phyloP scores from a whole-genome alignment of 2,113 vertebrate species.

The Ciconia stormi region DNA sequence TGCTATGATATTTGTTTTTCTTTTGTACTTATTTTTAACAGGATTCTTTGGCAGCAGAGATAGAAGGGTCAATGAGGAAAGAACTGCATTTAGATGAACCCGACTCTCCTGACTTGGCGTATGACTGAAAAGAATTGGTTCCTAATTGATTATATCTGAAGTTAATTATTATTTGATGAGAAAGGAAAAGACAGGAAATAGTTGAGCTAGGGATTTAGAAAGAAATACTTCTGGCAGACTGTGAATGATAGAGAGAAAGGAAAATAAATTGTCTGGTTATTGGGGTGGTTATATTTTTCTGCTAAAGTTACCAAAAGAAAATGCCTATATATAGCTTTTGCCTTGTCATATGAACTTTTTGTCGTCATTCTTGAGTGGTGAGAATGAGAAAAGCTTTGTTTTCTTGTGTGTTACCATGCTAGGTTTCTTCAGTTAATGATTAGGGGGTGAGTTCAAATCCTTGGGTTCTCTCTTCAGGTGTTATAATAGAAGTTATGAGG shows the following conservation, averaged over 20 bases:
- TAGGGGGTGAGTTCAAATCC: background rate
- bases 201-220: background rate
- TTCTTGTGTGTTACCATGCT: background rate
- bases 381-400: background rate
- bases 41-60: conserved; percentile 98
- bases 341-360: background rate
- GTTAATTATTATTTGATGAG: background rate
- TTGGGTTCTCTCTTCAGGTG: background rate
- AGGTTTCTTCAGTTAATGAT: background rate
- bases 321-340: background rate
- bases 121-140: conserved; percentile 5
- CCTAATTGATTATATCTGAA: background rate
- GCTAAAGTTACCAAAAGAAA: background rate
- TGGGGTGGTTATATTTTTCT: background rate
- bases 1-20: background rate
- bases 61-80: conserved; percentile 98
- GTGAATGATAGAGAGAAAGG: background rate
- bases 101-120: conserved; percentile 87
- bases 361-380: background rate
- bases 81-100: conserved; percentile 93
- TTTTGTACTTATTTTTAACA: conserved; percentile 67
- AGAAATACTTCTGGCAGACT: background rate
- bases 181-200: background rate
- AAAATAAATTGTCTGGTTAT: background rate
- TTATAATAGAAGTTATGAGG: background rate